Conservation (phyloP, 2,113 vertebrate genomes). For the Callithrix jacchus region DNA sequence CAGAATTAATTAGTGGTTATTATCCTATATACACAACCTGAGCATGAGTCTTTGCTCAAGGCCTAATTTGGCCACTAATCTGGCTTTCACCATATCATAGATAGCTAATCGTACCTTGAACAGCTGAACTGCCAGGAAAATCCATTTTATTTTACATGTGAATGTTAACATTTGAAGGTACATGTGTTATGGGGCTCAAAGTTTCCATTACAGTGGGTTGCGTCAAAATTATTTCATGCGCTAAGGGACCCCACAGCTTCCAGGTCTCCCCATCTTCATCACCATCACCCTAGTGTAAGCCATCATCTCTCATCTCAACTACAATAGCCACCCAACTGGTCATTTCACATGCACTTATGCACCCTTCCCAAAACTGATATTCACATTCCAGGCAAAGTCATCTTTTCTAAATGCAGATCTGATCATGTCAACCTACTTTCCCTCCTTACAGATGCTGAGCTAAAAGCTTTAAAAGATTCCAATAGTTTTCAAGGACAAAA, state of each 20-base stretch:
- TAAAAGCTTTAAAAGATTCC: not conserved
- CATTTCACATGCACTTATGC: not conserved
- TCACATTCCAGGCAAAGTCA: not conserved
- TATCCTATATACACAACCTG: not conserved
- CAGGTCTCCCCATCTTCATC: not conserved
- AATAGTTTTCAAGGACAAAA: not conserved
- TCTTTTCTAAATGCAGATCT: not conserved
- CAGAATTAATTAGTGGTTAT: constrained; percentile 37
- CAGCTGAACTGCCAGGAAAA: not conserved
- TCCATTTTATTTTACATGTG: constrained; percentile 15
- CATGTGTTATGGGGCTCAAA: not conserved
- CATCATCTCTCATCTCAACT: not conserved
- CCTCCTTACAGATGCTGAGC: not conserved
- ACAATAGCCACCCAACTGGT: not conserved
- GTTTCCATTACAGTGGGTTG: not conserved
- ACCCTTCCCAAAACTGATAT: not conserved
- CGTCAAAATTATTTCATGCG: not conserved
- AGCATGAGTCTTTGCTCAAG: not conserved
- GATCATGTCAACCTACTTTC: not conserved
- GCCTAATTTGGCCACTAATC: not conserved
- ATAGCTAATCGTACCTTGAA: not conserved
- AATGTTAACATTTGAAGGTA: not conserved
- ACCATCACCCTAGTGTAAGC: not conserved
- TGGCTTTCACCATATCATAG: not conserved
- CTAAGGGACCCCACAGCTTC: not conserved